phyloP scores from a whole-genome alignment of 2,888 invertebrate genomes.

The Cheilosia vernalis region DNA sequence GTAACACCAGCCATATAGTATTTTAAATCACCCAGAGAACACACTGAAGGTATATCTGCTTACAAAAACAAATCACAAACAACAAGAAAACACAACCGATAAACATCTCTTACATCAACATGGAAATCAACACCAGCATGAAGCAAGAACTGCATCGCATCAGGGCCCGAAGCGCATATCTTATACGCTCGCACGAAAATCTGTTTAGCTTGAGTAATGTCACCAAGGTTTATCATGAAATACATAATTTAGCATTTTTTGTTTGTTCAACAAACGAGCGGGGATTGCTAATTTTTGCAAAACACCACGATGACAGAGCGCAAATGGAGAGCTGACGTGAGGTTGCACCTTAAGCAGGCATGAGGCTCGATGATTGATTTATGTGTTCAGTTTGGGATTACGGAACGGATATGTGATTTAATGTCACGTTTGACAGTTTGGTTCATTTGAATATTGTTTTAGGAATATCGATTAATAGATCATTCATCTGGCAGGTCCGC shows the following conservation, averaged over 20 bases:
- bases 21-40: conserved; percentile 28
- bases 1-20: conserved; percentile 13
- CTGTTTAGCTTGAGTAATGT: background rate
- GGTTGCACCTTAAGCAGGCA: conserved; percentile 63
- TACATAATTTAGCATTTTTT: conserved; percentile 19
- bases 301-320: conserved; percentile 47
- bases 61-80: conserved; percentile 24
- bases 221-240: conserved; percentile 19
- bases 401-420: conserved; percentile 43
- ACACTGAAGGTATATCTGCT: conserved; percentile 33
- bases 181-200: background rate
- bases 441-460: conserved; percentile 22
- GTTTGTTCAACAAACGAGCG: conserved; percentile 31
- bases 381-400: conserved; percentile 43
- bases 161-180: background rate
- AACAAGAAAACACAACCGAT: conserved; percentile 49
- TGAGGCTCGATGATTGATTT: conserved; percentile 56
- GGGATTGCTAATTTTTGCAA: conserved; percentile 52
- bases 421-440: conserved; percentile 20
- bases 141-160: conserved; percentile 18
- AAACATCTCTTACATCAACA: conserved; percentile 51
- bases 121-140: conserved; percentile 56
- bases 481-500: conserved; percentile 15
- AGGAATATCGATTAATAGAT: conserved; percentile 23
- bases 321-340: conserved; percentile 64